Percentiles rank a stretch among this genome's conserved stretches.
These are phyloP conservation scores for Phragmatobia fuliginosa DNA, from an alignment of 2,888 invertebrate species.

Conservation along the genomic window DNA sequence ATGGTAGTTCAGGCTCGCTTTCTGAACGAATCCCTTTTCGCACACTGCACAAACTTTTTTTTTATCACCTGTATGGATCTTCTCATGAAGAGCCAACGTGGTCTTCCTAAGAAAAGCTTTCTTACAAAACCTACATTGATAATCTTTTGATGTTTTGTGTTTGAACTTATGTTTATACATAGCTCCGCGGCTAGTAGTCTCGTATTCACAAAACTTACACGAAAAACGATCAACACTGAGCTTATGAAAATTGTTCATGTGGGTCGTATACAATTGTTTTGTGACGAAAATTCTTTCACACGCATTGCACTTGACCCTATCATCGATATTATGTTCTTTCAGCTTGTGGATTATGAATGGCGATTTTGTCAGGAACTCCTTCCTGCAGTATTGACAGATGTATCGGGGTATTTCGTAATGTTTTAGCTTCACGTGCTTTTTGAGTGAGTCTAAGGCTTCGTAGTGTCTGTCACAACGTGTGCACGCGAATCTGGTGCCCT, in stretches of 20 bases:
- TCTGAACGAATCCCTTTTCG: constrained; percentile 79
- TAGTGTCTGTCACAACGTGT: constrained; percentile 66
- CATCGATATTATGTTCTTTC: constrained; percentile 68
- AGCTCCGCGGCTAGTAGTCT: constrained; percentile 65
- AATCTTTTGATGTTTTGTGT: constrained; percentile 75
- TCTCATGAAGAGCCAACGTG: constrained; percentile 68
- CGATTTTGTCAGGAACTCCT: constrained; percentile 65
- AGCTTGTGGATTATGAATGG: constrained; percentile 69
- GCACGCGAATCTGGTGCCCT: constrained; percentile 60
- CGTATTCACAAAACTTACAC: constrained; percentile 73
- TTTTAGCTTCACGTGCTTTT: constrained; percentile 66
- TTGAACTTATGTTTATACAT: constrained; percentile 76
- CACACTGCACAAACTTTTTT: constrained; percentile 72
- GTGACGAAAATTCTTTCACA: constrained; percentile 72
- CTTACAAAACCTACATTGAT: constrained; percentile 76
- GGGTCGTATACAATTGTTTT: constrained; percentile 64
- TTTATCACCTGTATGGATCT: constrained; percentile 76
- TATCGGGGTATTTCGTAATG: constrained; percentile 68
- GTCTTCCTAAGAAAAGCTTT: constrained; percentile 77
- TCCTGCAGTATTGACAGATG: constrained; percentile 60
- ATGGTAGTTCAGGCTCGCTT: constrained; percentile 79
- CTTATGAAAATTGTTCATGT: constrained; percentile 76
- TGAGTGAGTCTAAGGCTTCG: constrained; percentile 59
- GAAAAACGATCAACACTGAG: constrained; percentile 69
- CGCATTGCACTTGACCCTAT: constrained; percentile 72